phyloP scores from a whole-genome alignment of 2,797 vertebrate genomes.

The Manis javanica region DNA sequence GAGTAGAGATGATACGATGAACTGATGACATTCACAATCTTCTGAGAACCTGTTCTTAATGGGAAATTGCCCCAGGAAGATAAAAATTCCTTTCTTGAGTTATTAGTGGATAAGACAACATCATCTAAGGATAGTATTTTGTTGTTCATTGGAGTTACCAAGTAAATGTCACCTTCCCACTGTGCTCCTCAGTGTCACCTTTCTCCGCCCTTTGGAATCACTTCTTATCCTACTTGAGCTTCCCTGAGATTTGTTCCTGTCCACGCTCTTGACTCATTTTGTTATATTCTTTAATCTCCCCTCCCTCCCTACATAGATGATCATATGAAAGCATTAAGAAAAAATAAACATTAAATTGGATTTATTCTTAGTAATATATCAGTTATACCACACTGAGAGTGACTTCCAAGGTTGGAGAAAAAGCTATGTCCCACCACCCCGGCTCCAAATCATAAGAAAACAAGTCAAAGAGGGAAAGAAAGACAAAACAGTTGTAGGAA shows the following conservation, averaged over 20 bases:
- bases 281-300: background rate
- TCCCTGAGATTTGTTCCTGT: background rate
- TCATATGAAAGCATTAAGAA: background rate
- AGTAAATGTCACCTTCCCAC: background rate
- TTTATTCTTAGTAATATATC: conserved; percentile 3
- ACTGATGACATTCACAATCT: background rate
- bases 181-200: background rate
- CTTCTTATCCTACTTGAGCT: background rate
- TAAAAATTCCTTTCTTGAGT: background rate
- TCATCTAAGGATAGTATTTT: background rate
- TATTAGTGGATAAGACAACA: background rate
- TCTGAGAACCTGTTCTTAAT: background rate
- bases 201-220: background rate
- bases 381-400: background rate
- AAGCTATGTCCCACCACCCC: background rate
- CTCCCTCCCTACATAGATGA: background rate
- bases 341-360: background rate
- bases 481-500: background rate
- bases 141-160: background rate
- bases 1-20: background rate
- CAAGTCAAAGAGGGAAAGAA: background rate
- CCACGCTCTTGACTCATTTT: background rate
- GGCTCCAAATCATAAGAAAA: background rate
- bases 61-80: background rate
- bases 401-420: background rate